Evolutionary conservation across 2,113 vertebrate genomes (phyloP), one percentile per base, ranked within the genome.

Genomic region (Polyodon spathula): DNA sequence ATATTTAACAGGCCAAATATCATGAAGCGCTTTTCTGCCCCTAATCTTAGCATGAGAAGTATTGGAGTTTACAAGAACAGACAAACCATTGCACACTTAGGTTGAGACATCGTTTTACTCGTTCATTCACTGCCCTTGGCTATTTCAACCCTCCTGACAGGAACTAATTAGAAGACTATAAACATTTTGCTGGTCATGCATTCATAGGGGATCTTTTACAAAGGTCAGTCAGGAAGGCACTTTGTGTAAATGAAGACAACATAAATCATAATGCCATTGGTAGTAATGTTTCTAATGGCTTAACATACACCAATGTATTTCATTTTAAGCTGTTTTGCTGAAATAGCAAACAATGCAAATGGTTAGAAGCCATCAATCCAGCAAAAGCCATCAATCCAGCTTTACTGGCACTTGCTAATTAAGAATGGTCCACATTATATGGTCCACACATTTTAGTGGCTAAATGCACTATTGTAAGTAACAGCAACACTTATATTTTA

Each of bases 111-210:
- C 64, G 0, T 67, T 56, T 62, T 73, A 71, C 73, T 55, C 67
- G 69, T 72, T 70, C 50, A 56, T 67, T 27, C 3, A 27, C 27
- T 27, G 61, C 63, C 63, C 59, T 1, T 68, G 68, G 75, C 70
- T 71, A 40, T 43, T 40, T 54, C 38, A 40, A 15, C 53, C 53
- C 39, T 15, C 16, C 72, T 78, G 72, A 80, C 76, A 80, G 77
- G 70, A 82, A 77, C 77, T 82, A 80, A 81, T 86, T 82, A 86
- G 73, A 65, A 68, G 64, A 70, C 78, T 71, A 72, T 80, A 82
- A 85, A 84, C 76, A 81, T 75, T 74, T 74, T 74, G 64, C 76
- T 72, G 65, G 67, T 73, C 64, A 71, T 68, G 69, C 71, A 70
- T 66, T 56, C 41, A 41, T 42, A 54, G 44, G 54, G 63, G 8